Conservation (phyloP, 2,113 vertebrate genomes). For the Oplegnathus fasciatus region DNA sequence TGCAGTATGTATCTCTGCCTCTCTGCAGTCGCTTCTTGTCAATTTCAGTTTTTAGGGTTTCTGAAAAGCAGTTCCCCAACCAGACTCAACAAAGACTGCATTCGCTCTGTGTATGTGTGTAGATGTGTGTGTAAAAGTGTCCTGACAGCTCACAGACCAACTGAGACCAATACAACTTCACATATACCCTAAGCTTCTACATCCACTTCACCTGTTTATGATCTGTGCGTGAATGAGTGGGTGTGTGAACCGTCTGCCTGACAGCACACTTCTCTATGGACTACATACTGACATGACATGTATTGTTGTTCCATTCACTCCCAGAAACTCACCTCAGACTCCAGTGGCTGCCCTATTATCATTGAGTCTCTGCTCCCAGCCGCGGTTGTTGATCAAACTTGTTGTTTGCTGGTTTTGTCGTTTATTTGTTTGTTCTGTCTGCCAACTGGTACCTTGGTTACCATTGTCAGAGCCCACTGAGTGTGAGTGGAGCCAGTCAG, state of each 20-base stretch:
- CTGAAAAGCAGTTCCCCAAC: background rate
- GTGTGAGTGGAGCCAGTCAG: background rate
- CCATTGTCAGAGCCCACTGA: slow-evolving; percentile 14
- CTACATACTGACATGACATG: slow-evolving; percentile 43
- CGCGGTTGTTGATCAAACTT: slow-evolving; percentile 55
- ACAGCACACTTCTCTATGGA: slow-evolving; percentile 38
- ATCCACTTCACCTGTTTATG: slow-evolving; percentile 30
- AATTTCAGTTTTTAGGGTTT: background rate
- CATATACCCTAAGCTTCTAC: slow-evolving; percentile 1
- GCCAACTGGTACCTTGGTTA: slow-evolving; percentile 20
- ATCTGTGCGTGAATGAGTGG: slow-evolving; percentile 32
- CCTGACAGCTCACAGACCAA: slow-evolving; percentile 36
- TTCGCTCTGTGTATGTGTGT: background rate
- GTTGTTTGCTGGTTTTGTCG: slow-evolving; percentile 56
- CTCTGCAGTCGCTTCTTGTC: background rate
- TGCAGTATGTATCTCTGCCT: background rate
- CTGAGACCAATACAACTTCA: slow-evolving; percentile 29
- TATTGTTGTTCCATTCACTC: slow-evolving; percentile 44
- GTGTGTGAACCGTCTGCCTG: slow-evolving; percentile 31
- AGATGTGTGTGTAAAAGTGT: background rate
- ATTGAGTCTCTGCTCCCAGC: slow-evolving; percentile 33
- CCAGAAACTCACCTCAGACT: slow-evolving; percentile 42
- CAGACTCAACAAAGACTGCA: background rate
- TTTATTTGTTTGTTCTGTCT: slow-evolving; percentile 47
- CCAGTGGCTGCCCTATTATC: slow-evolving; percentile 44